These are phyloP conservation scores for Aphrocallistes beatrix DNA, from an alignment of 37 sponge, comb jelly and placozoan genomes.

Conservation along the genomic window DNA sequence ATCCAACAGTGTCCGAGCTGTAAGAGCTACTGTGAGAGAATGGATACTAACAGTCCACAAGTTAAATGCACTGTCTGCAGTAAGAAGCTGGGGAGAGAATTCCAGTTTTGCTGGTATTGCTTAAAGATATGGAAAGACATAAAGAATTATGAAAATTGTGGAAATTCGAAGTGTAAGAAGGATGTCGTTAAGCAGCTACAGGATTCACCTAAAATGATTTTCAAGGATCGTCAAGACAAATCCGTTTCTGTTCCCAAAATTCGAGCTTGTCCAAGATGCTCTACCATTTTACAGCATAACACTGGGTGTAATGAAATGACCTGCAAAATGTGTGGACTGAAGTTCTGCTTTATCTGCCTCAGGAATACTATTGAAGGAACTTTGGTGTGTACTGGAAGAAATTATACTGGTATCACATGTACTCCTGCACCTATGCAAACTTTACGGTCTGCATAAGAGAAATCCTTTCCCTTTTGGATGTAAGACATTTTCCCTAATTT, in stretches of 20 bases:
- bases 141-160: not conserved
- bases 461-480: too few relatives aligned
- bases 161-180: not conserved
- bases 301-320: not conserved
- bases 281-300: not conserved
- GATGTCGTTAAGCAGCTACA: not conserved
- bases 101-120: not conserved
- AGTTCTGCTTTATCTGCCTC: not conserved
- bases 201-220: not conserved
- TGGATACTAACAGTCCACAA: not conserved
- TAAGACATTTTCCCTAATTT: too few relatives aligned
- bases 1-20: constrained; percentile 1
- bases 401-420: not conserved
- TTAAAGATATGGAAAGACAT: not conserved
- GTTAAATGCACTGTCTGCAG: not conserved
- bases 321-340: not conserved
- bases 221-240: not conserved
- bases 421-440: not conserved
- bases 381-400: not conserved
- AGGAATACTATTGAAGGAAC: not conserved
- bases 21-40: not conserved
- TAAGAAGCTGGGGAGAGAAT: not conserved
- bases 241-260: not conserved
- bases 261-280: not conserved
- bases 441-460: too few relatives aligned